Conservation (phyloP, 2,113 vertebrate genomes). For the Gobiocypris rarus region DNA sequence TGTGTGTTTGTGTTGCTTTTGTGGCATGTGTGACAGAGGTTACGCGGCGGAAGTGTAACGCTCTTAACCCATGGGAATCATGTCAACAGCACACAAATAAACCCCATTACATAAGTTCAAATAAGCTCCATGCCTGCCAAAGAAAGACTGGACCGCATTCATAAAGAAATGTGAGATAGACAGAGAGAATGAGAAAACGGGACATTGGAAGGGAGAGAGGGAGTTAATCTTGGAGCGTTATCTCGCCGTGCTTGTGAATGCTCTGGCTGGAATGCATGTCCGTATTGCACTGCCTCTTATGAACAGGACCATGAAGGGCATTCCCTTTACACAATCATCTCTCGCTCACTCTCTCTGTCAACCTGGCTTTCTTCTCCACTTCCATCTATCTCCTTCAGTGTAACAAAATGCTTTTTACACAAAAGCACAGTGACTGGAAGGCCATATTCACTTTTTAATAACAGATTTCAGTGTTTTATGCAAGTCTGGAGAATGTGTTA, state of each 20-base stretch:
- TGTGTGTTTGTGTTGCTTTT: conserved; percentile 45
- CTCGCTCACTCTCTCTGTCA: conserved; percentile 41
- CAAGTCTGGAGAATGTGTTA: background rate
- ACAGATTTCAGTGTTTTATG: background rate
- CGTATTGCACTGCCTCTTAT: conserved; percentile 50
- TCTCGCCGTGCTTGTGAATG: conserved; percentile 53
- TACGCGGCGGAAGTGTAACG: conserved; percentile 73
- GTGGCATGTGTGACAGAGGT: conserved; percentile 66
- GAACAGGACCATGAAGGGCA: conserved; percentile 52
- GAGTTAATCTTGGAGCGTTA: conserved; percentile 63
- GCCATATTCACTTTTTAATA: background rate
- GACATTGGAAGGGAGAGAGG: conserved; percentile 46
- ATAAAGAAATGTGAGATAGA: conserved; percentile 59
- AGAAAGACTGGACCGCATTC: conserved; percentile 55
- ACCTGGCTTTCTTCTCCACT: conserved; percentile 5
- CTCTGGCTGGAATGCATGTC: conserved; percentile 54
- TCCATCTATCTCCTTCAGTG: background rate
- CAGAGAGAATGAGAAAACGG: conserved; percentile 39
- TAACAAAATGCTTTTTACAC: conserved; percentile 18
- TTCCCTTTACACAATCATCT: conserved; percentile 49
- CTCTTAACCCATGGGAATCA: conserved; percentile 80
- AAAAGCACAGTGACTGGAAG: background rate
- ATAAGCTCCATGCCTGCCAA: conserved; percentile 68
- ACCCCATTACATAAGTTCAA: conserved; percentile 80
- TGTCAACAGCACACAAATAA: conserved; percentile 80